These are phyloP conservation scores for Tribolium madens DNA, from an alignment of 1,140 invertebrate species.

Conservation along the genomic window DNA sequence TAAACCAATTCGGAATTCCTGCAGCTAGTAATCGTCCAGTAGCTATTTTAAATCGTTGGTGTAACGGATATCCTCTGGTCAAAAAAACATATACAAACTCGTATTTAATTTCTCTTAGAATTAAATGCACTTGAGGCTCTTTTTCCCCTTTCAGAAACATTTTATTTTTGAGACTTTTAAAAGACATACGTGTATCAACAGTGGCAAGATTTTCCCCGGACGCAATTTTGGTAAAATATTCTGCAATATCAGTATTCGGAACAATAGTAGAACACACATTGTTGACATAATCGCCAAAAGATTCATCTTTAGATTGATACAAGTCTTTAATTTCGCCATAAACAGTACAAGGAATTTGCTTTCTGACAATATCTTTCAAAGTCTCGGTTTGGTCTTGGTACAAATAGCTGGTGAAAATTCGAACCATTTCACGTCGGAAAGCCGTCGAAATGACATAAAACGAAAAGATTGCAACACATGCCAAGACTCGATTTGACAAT, in stretches of 20 bases:
- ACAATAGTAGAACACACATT: neutral
- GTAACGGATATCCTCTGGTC: neutral
- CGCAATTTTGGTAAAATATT: neutral
- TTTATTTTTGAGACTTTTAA: neutral
- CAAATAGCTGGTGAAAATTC: neutral
- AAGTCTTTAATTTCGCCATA: neutral
- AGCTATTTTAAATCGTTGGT: neutral
- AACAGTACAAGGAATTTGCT: neutral
- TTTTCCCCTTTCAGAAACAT: neutral
- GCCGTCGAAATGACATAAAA: neutral
- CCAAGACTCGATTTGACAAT: neutral
- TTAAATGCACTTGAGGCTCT: neutral
- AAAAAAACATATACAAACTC: constrained; percentile 6
- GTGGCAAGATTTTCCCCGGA: neutral
- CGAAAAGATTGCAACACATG: neutral
- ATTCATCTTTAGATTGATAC: neutral
- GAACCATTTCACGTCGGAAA: constrained; percentile 1
- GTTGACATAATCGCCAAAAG: neutral
- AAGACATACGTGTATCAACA: neutral
- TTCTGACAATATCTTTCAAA: neutral
- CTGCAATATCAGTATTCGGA: neutral
- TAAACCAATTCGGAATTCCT: neutral
- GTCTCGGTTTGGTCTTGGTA: neutral
- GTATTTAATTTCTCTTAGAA: neutral
- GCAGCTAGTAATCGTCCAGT: neutral